phyloP scores from a whole-genome alignment of 2,113 vertebrate species.

The Ammospiza nelsoni region DNA sequence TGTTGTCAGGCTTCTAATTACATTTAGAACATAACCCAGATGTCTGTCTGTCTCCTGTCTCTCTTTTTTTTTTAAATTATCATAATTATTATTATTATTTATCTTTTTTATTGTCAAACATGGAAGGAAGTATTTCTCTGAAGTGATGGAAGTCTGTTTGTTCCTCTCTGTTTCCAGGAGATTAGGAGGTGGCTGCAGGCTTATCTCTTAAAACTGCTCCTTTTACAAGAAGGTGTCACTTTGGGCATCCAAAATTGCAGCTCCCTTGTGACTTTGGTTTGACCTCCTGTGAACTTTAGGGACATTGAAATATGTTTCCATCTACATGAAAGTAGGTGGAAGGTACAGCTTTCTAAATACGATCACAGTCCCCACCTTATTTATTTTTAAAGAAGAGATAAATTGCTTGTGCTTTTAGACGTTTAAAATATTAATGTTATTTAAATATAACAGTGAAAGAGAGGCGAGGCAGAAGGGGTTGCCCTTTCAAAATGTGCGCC shows the following conservation, averaged over 20 bases:
- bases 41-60: conserved; percentile 56
- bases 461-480: neutral
- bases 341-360: neutral
- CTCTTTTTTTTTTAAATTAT: neutral
- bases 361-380: neutral
- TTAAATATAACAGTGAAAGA: neutral
- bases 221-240: neutral
- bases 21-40: conserved; percentile 66
- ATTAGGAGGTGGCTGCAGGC: neutral
- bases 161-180: neutral
- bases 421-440: conserved; percentile 57
- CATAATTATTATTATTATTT: neutral
- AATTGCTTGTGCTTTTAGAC: conserved; percentile 41
- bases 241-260: neutral
- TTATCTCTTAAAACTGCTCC: neutral
- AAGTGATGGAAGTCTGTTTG: neutral
- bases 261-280: neutral
- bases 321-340: neutral
- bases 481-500: neutral
- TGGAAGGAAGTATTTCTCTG: neutral
- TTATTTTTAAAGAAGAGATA: conserved; percentile 58
- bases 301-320: neutral
- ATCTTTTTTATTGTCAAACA: neutral
- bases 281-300: neutral
- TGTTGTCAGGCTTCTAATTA: conserved; percentile 71